phyloP scores from a whole-genome alignment of 2,113 vertebrate genomes.

The Nothoprocta perdicaria region DNA sequence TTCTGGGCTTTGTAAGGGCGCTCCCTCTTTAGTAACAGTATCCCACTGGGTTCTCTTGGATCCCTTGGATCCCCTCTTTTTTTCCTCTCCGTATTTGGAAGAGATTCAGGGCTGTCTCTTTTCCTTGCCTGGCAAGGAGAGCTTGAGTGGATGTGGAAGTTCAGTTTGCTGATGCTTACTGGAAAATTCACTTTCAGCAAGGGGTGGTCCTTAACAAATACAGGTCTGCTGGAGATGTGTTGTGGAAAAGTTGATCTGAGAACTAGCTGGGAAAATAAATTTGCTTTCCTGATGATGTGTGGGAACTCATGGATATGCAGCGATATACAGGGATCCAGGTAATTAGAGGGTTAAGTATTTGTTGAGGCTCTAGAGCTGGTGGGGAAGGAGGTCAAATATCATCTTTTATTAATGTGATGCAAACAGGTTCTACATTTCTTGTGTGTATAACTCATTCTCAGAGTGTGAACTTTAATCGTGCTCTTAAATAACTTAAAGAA shows the following conservation, averaged over 20 bases:
- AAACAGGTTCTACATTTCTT: neutral
- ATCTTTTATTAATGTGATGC: neutral
- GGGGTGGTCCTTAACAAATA: neutral
- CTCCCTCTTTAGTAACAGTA: neutral
- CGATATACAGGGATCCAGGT: neutral
- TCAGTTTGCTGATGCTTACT: neutral
- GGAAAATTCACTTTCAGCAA: neutral
- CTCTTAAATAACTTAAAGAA: neutral
- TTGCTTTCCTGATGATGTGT: neutral
- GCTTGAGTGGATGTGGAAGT: neutral
- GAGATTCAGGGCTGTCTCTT: neutral
- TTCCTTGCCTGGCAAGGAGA: neutral
- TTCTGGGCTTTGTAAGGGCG: neutral
- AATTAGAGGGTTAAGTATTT: neutral
- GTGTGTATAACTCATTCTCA: neutral
- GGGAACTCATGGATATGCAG: neutral
- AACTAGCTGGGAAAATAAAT: neutral
- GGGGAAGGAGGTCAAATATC: neutral
- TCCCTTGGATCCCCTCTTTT: neutral
- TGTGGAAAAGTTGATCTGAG: neutral
- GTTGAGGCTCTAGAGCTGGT: neutral
- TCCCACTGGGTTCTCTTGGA: neutral
- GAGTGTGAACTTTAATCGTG: neutral
- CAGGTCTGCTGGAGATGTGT: neutral
- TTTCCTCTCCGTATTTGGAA: neutral